These are phyloP conservation scores for Chionomys nivalis DNA, from an alignment of 2,113 vertebrate genomes.

Conservation along the genomic window DNA sequence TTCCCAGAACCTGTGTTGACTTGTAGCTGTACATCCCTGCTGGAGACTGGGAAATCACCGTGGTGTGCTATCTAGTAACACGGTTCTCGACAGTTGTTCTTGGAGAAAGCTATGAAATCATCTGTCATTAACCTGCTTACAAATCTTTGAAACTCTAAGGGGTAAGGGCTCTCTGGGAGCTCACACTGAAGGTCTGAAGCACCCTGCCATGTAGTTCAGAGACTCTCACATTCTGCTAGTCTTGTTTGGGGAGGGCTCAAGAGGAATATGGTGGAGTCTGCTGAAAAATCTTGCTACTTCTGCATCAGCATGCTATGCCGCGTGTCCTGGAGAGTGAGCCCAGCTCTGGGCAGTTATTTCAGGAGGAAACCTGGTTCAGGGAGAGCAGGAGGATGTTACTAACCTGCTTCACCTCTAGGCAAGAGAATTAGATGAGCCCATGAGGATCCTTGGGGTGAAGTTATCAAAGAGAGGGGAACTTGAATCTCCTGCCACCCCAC, in stretches of 20 bases:
- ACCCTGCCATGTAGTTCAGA: background rate
- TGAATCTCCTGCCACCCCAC: background rate
- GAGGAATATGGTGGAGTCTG: rapidly evolving
- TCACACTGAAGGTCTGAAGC: background rate
- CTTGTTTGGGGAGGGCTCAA: background rate
- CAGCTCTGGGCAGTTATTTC: background rate
- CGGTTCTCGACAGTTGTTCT: constrained; percentile 48
- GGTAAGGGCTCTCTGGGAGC: background rate
- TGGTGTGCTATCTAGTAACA: constrained; percentile 52
- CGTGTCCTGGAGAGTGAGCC: background rate
- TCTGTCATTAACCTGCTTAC: background rate
- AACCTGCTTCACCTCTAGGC: background rate
- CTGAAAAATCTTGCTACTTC: background rate
- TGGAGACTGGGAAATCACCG: constrained; percentile 39
- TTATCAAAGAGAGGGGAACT: background rate
- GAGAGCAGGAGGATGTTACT: too few relatives aligned
- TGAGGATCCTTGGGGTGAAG: background rate
- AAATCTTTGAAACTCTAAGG: constrained; percentile 31
- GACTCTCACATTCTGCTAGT: background rate
- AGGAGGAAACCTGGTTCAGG: background rate
- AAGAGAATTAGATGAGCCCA: background rate
- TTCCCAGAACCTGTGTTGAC: background rate
- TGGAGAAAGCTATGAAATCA: constrained; percentile 56
- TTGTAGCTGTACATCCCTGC: background rate
- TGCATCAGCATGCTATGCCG: background rate